Evolutionary conservation across 2,113 vertebrate species (phyloP), one percentile per base, ranked within the genome.

Genomic region (Pedionomus torquatus): DNA sequence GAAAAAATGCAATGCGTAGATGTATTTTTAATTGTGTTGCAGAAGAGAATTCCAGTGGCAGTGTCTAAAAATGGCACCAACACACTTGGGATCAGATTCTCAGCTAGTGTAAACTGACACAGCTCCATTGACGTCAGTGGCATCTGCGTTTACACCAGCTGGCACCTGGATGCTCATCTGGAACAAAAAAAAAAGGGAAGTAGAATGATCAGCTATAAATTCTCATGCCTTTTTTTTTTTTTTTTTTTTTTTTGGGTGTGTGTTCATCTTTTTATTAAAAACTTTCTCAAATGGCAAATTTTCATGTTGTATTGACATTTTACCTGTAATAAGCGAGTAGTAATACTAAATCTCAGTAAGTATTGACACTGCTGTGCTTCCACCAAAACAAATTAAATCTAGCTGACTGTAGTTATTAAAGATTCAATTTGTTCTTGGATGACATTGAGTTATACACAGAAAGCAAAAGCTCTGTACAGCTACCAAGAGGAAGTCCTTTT

Each of bases 151-250:
- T 91, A 75, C 30, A 93, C 84, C 78, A 95, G 51, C 79, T 93
- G 87, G 89, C 64, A 91, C 65, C 52, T 84, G 76, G 66, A 95
- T 51, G 26, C 60, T 96, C 79, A 69, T 90, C 87, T 93, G 87
- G 72, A 89, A 46, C 16, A 54, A 44, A 72, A 84, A 76, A 63
- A 85, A 78, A 83, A 90, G 41, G 69, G n/a, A 72, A 65, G 76
- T 70, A 85, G 74, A 94, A 63, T 82, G 58, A 83, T 69, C 46
- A 75, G 39, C 91, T 91, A 86, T 55, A 60, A 21, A 16, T 89
- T 77, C 31, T 88, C 76, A 43, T 10, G 20, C 58, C 33, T 35
- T 64, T 89, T 69, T 87, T 46, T 37, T 1, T 28, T 46, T 64
- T 90, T 61, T 55, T 83, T 21, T 81, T n/a, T n/a, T n/a, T n/a